Evolutionary conservation across 1,140 invertebrate genomes (phyloP).

Genomic region (Archivesica marissinica): DNA sequence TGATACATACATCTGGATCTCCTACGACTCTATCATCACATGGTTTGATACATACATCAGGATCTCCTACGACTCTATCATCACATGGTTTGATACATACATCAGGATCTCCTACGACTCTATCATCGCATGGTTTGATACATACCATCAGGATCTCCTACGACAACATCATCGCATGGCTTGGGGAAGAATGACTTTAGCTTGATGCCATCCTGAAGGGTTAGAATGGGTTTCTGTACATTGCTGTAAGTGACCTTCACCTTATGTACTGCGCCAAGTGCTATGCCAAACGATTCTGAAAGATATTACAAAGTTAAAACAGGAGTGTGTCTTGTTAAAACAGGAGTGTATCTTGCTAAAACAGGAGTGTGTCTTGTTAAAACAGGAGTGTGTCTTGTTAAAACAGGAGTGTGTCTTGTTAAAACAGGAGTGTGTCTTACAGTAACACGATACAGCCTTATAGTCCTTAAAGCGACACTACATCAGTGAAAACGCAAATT

Average conservation of each 20-base stretch:
- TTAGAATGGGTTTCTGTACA: constrained; percentile 85
- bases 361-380: no score
- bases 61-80: constrained; percentile 68
- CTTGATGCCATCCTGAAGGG: constrained; percentile 74
- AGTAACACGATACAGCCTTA: no score
- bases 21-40: constrained; percentile 66
- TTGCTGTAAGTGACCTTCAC: constrained; percentile 88
- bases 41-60: constrained; percentile 68
- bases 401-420: no score
- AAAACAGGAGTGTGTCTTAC: no score
- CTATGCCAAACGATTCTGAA: constrained; percentile 86
- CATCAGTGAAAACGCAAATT: no score
- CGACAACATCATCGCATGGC: constrained; percentile 62
- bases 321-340: no score
- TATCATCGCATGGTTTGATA: constrained; percentile 59
- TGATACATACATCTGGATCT: constrained; percentile 69
- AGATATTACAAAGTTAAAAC: no score
- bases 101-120: constrained; percentile 70
- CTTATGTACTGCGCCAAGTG: constrained; percentile 86
- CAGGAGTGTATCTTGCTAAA: no score
- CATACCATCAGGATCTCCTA: constrained; percentile 72
- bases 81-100: constrained; percentile 66
- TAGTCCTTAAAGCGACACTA: no score
- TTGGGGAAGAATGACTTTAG: constrained; percentile 71
- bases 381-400: no score